These are phyloP conservation scores for Drosophila nebulosa DNA, from an alignment of 1,140 invertebrate species.

Conservation along the genomic window DNA sequence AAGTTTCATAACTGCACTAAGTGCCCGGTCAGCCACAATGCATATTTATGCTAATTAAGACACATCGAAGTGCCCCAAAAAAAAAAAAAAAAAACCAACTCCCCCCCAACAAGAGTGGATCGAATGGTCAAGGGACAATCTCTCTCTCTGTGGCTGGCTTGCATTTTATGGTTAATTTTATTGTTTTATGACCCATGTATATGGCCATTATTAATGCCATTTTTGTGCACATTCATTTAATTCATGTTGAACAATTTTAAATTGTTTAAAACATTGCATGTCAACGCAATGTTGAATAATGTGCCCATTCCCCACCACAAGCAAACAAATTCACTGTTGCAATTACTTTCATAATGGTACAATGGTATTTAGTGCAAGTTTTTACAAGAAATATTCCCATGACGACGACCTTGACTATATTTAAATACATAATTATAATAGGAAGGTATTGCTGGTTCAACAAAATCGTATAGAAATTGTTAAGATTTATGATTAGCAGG, in stretches of 20 bases:
- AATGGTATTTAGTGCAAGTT: background rate
- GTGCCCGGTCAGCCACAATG: conserved; percentile 34
- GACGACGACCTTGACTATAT: conserved; percentile 30
- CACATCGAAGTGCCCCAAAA: conserved; percentile 51
- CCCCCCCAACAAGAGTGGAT: background rate
- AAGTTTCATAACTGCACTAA: conserved; percentile 34
- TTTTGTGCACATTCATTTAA: conserved; percentile 67
- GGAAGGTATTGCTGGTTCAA: too few species aligned
- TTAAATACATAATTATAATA: background rate
- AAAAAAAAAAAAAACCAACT: background rate
- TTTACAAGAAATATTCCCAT: background rate
- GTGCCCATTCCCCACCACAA: background rate
- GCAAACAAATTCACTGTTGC: conserved; percentile 20
- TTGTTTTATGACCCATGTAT: conserved; percentile 57
- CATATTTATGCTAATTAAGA: conserved; percentile 76
- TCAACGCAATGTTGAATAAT: conserved; percentile 46
- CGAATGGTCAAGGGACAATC: conserved; percentile 34
- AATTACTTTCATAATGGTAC: conserved; percentile 9
- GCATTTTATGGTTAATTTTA: conserved; percentile 65
- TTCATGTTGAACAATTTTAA: conserved; percentile 56
- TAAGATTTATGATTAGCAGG: too few species aligned
- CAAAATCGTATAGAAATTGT: too few species aligned
- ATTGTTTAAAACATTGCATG: conserved; percentile 31
- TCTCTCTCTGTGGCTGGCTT: conserved; percentile 54
- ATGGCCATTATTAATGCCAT: conserved; percentile 63